Conservation (phyloP, 2,888 invertebrate genomes). For the Sphaeridia pumilis region DNA sequence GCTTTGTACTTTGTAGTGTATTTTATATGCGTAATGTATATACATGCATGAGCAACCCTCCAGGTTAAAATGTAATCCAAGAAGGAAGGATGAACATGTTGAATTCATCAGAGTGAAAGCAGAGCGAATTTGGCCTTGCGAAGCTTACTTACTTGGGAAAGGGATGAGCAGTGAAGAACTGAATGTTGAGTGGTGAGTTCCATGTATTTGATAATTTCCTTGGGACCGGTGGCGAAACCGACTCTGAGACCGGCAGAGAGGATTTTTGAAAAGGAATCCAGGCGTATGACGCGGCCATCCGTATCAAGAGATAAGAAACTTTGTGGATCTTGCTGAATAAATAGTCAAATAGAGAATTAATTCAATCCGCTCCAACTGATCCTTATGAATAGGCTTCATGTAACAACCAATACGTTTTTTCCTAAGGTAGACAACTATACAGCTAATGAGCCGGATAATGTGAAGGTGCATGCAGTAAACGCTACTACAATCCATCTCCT, state of each 20-base stretch:
- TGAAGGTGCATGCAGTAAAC: not conserved
- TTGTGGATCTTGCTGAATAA: slow-evolving; percentile 44
- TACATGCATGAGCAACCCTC: too few relatives aligned
- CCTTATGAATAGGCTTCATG: not conserved
- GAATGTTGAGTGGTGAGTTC: slow-evolving; percentile 61
- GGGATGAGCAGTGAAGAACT: slow-evolving; percentile 51
- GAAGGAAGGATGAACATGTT: too few relatives aligned
- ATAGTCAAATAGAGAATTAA: slow-evolving; percentile 1
- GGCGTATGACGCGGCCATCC: slow-evolving; percentile 60
- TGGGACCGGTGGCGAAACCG: slow-evolving; percentile 62
- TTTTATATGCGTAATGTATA: too few relatives aligned
- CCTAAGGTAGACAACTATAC: too few relatives aligned
- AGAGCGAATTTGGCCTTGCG: too few relatives aligned
- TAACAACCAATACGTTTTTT: too few relatives aligned
- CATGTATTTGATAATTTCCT: slow-evolving; percentile 50
- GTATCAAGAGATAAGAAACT: slow-evolving; percentile 62
- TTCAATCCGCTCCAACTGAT: not conserved
- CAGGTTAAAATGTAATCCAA: too few relatives aligned
- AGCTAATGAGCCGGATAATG: not conserved
- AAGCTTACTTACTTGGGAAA: slow-evolving; percentile 54
- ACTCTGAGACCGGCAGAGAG: slow-evolving; percentile 57
- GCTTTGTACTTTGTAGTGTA: too few relatives aligned
- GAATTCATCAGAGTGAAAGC: too few relatives aligned
- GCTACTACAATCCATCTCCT: not conserved
- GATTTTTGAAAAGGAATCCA: slow-evolving; percentile 68